Percentiles rank a stretch among this genome's conserved stretches.
Conservation (phyloP, 2,113 vertebrate genomes). For the Vicugna pacos region DNA sequence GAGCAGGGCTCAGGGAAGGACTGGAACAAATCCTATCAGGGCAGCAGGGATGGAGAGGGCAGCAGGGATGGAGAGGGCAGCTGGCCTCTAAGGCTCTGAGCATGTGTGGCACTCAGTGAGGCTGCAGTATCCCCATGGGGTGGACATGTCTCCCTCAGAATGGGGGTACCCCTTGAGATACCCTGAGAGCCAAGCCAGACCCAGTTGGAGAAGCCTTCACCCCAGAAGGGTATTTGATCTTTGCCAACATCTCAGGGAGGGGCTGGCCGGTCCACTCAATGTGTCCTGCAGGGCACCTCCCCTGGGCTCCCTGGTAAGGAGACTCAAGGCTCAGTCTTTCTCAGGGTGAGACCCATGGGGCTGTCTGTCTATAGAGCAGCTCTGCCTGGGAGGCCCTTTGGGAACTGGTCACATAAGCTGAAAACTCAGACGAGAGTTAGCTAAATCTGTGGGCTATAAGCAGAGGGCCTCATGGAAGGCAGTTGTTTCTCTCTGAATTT, state of each 20-base stretch:
- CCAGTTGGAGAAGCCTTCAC: neutral
- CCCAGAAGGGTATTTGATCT: neutral
- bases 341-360: no score
- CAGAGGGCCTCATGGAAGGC: neutral
- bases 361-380: neutral
- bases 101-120: rapidly evolving
- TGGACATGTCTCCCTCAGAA: neutral
- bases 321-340: neutral
- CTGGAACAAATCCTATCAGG: neutral
- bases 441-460: no score
- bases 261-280: neutral
- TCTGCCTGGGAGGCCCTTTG: neutral
- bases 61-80: neutral
- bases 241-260: neutral
- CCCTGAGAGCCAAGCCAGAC: neutral
- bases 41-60: neutral
- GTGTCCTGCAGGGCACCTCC: neutral
- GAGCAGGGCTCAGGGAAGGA: no score
- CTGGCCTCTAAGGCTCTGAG: neutral
- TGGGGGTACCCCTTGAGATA: neutral
- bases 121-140: neutral
- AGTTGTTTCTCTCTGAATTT: neutral
- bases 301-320: no score
- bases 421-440: neutral
- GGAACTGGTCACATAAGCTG: neutral